Percentiles rank a stretch among this genome's conserved stretches.
These are phyloP conservation scores for Drosophila villosipedis DNA, from an alignment of 2,888 invertebrate species.

Conservation along the genomic window DNA sequence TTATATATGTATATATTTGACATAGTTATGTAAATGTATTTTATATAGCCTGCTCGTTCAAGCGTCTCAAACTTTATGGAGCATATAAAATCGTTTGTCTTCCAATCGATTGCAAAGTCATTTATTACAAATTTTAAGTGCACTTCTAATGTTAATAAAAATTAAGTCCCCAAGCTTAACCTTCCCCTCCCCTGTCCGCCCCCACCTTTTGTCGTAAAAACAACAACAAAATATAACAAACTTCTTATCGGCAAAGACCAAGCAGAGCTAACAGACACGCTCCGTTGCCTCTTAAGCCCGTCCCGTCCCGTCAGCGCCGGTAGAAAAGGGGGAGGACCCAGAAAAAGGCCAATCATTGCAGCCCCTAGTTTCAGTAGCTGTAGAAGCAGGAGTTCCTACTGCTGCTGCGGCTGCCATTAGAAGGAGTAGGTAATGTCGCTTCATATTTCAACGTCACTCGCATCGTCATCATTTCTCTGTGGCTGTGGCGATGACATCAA, in stretches of 20 bases:
- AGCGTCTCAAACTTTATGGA: conserved; percentile 55
- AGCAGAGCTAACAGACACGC: conserved; percentile 56
- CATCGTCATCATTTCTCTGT: conserved; percentile 77
- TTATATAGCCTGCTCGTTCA: conserved; percentile 26
- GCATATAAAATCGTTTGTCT: conserved; percentile 57
- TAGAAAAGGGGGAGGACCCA: conserved; percentile 1
- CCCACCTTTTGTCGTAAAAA: background rate
- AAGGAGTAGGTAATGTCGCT: conserved; percentile 65
- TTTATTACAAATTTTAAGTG: conserved; percentile 79
- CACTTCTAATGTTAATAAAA: conserved; percentile 75
- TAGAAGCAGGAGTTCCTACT: conserved; percentile 3
- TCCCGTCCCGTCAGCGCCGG: background rate
- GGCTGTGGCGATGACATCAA: conserved; percentile 77
- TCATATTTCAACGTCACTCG: conserved; percentile 80
- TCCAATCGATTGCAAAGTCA: conserved; percentile 78
- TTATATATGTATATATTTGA: conserved; percentile 7
- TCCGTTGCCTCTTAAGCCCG: conserved; percentile 16
- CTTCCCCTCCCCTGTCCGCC: background rate
- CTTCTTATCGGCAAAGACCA: conserved; percentile 66
- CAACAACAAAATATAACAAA: conserved; percentile 42
- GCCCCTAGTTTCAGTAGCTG: conserved; percentile 23
- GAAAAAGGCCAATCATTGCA: conserved; percentile 58
- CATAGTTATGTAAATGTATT: conserved; percentile 34
- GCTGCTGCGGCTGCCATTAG: background rate
- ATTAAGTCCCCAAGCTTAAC: conserved; percentile 51